Evolutionary conservation across 2,113 vertebrate genomes (phyloP), one percentile per base, ranked within the genome.

Genomic region (Sakesphorus luctuosus): DNA sequence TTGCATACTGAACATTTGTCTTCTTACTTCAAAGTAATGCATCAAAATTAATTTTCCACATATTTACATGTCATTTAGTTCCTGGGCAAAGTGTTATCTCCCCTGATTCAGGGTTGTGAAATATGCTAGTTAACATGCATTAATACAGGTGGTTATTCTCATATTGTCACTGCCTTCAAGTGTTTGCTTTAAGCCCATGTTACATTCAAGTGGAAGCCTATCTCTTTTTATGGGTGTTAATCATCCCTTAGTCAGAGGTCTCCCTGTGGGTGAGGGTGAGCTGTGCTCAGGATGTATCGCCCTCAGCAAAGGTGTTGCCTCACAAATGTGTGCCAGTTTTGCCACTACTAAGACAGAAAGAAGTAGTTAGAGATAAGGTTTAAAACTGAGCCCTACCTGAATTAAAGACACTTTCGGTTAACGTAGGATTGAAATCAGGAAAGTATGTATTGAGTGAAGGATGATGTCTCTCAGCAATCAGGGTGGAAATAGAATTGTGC

Each of bases 181-280:
- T 53, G 44, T 87, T 89, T 94, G n/a, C 68, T 46, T 71, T 91
- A 74, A 91, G 58, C 15, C 55, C 18, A 9, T 91, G 38, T 46
- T 58, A 46, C 5, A 1, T 71, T 65, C 74, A 74, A 74, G 77
- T 47, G 38, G 66, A 91, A 96, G 38, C 87, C 66, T 59, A 75
- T 68, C 2, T 3, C 38, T 33, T 84, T 76, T 80, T 56, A 61
- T 12, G 36, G 7, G 20, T 67, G 33, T 94, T 93, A 92, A 86
- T 93, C 77, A 91, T 38, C 14, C 33, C 69, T 93, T 94, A 91
- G 69, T 91, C 92, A 91, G 56, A 89, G 38, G 49, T 68, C 29
- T 63, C 1, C 0, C 43, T 77, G 59, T 90, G 76, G 40, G 55
- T 80, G 63, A 86, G 80, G 59, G 46, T 83, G 59, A 90, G 76